Evolutionary conservation across 2,797 vertebrate species (phyloP), one percentile per base, ranked within the genome.

Genomic region (Lutjanus campechanus): DNA sequence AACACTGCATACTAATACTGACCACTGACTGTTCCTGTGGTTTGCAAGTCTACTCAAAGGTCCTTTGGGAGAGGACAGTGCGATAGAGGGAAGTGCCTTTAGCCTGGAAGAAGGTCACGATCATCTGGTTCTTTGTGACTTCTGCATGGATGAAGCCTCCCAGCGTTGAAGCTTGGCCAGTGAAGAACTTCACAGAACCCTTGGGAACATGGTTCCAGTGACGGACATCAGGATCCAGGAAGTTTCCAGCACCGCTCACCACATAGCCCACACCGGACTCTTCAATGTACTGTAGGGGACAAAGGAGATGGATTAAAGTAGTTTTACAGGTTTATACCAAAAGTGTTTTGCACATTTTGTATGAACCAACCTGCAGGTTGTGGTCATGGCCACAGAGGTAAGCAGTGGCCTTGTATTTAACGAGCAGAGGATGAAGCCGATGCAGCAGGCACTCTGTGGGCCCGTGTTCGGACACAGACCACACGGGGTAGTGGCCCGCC

Each of bases 361-460:
- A 8, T 25, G 22, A 40, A 88, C 90, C 5, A 29, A 98, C 98
- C 97, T 99, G 98, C 76, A 99, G 92, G 77, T 99, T 99, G 92
- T 99, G 98, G 85, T 99, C 97, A 0, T 99, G 98, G 3, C 98
- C 98, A 1, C 97, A 97, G 63, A 99, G 81, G 89, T 98, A 99
- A 11, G 97, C 96, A 0, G 96, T 99, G 84, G 95, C 97, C 0
- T 95, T 95, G 89, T 99, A 91, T 0, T 93, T 96, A 12, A 86
- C 70, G 70, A 99, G 94, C 79, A 98, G 91, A 0, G 98, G 98
- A 2, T 90, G 93, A 16, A 99, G 85, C 0, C 83, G 85, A 25
- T 92, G 91, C 64, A 97, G 76, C 15, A 99, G 95, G 70, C 97
- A 99, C 20, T 89, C 79, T 0, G 97, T 98, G 75, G 98, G 97